Percentiles rank a stretch among this genome's conserved stretches.
phyloP scores from a whole-genome alignment of 2,113 vertebrate species.

The Athene noctua region DNA sequence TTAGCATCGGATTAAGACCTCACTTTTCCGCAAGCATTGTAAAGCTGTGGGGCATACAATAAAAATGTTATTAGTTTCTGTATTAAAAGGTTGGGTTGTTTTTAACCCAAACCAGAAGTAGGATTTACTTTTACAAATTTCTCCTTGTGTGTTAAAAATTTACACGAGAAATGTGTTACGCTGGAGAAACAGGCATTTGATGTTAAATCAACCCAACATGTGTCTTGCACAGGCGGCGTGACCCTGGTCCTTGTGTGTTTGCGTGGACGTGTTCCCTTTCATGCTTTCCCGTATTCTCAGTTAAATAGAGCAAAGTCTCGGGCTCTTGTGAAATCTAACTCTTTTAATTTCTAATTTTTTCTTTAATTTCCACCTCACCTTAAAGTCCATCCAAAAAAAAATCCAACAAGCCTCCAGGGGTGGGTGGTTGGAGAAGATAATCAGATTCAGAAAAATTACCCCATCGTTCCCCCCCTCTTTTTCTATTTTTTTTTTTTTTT shows the following conservation, averaged over 20 bases:
- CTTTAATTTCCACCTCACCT: not conserved
- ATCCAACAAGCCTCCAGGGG: rapidly evolving
- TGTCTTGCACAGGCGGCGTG: not conserved
- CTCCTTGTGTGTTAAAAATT: constrained; percentile 12
- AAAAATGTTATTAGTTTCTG: constrained; percentile 44
- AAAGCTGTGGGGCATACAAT: constrained; percentile 43
- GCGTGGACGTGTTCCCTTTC: not conserved
- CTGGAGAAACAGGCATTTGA: not conserved
- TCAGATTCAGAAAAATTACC: not conserved
- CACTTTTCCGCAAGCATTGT: not conserved
- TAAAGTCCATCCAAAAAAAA: not conserved
- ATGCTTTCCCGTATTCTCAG: rapidly evolving
- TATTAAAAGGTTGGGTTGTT: constrained; percentile 42
- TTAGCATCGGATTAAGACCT: not conserved
- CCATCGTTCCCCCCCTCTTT: rapidly evolving
- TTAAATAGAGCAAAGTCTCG: not conserved
- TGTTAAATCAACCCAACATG: constrained; percentile 39
- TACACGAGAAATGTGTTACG: not conserved
- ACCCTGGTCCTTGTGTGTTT: not conserved
- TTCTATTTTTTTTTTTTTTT: too few species aligned
- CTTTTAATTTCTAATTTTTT: not conserved
- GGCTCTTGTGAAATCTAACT: not conserved
- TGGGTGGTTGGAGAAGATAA: not conserved
- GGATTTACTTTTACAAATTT: constrained; percentile 48
- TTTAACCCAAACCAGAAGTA: constrained; percentile 54